Conservation (phyloP, 2,888 invertebrate species). For the Phyllotreta cruciferae region DNA sequence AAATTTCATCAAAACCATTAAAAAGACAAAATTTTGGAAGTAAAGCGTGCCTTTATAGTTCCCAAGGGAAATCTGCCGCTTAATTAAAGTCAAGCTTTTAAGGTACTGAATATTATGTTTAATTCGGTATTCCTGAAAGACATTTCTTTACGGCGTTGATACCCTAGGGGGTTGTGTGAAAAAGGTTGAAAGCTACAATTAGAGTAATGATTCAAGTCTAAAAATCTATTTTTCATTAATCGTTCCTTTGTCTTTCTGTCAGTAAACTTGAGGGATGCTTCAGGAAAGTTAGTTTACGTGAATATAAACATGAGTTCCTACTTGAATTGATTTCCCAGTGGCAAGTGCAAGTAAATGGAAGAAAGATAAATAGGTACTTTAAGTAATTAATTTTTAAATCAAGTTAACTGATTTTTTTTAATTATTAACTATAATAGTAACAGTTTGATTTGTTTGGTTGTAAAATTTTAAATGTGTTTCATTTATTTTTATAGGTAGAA, state of each 20-base stretch:
- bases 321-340: neutral
- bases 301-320: conserved; percentile 9
- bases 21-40: conserved; percentile 35
- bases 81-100: conserved; percentile 41
- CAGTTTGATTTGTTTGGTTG: neutral
- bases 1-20: conserved; percentile 34
- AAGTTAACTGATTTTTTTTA: no score
- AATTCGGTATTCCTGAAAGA: conserved; percentile 37
- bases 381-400: no score
- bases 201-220: conserved; percentile 22
- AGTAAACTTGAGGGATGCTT: conserved; percentile 2
- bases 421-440: neutral
- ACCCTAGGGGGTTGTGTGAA: conserved; percentile 28
- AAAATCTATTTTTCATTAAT: conserved; percentile 30
- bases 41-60: conserved; percentile 34
- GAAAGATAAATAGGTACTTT: no score
- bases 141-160: conserved; percentile 24
- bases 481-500: conserved; percentile 67
- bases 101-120: conserved; percentile 40
- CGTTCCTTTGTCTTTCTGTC: conserved; percentile 22
- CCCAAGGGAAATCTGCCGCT: conserved; percentile 38
- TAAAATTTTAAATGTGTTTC: conserved; percentile 1
- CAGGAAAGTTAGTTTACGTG: conserved; percentile 11
- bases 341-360: neutral
- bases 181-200: conserved; percentile 29